These are phyloP conservation scores for Ericerus pela DNA, from an alignment of 1,140 invertebrate species.

Conservation along the genomic window DNA sequence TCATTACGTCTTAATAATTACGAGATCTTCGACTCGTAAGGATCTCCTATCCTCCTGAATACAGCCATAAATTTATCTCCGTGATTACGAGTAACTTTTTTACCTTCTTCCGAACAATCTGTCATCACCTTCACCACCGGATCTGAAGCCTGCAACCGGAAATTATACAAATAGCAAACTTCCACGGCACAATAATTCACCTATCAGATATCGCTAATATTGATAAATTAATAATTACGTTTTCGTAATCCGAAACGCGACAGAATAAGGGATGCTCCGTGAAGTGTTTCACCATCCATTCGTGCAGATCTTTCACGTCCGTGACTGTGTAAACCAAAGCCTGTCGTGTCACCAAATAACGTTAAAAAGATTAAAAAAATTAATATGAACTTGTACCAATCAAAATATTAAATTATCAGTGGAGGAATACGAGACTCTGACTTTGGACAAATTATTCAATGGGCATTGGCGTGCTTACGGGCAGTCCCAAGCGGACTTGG, in stretches of 20 bases:
- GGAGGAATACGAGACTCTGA: background rate
- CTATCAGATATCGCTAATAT: too few relatives aligned
- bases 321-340: conserved; percentile 91
- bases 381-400: conserved; percentile 13
- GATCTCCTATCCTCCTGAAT: conserved; percentile 55
- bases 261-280: conserved; percentile 80
- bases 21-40: too few relatives aligned
- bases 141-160: conserved; percentile 61
- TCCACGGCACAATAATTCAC: too few relatives aligned
- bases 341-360: conserved; percentile 33
- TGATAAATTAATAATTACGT: too few relatives aligned
- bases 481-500: too few relatives aligned
- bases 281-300: conserved; percentile 94
- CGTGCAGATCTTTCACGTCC: conserved; percentile 92
- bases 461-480: too few relatives aligned
- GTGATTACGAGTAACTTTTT: conserved; percentile 91
- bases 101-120: conserved; percentile 91
- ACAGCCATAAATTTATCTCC: conserved; percentile 88
- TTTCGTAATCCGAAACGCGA: conserved; percentile 34
- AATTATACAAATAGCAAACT: too few relatives aligned
- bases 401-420: background rate
- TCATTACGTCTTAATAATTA: too few relatives aligned
- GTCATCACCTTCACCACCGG: conserved; percentile 73
- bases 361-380: conserved; percentile 3
- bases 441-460: conserved; percentile 15